A percentile compares a stretch with the other conserved stretches of the same genome.
These are phyloP conservation scores for Pinna nobilis DNA, from an alignment of 1,140 invertebrate species.

Conservation along the genomic window DNA sequence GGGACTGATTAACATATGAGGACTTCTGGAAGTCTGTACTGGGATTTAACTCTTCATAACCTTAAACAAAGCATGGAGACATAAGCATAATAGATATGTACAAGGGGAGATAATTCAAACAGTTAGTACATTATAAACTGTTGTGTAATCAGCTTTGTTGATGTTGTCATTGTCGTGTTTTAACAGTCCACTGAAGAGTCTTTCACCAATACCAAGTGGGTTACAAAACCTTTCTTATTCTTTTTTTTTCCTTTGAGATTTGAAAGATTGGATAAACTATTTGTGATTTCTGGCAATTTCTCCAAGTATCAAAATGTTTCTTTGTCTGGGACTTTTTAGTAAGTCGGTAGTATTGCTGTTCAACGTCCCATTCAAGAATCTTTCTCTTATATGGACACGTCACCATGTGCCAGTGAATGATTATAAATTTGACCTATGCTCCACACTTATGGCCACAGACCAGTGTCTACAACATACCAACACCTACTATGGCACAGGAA, in stretches of 20 bases:
- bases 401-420: too few relatives aligned
- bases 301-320: too few relatives aligned
- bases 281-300: too few relatives aligned
- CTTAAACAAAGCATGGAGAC: conserved; percentile 73
- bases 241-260: neutral
- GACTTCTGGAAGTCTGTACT: conserved; percentile 80
- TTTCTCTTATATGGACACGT: too few relatives aligned
- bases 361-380: too few relatives aligned
- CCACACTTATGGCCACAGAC: too few relatives aligned
- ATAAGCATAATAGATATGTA: neutral
- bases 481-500: too few relatives aligned
- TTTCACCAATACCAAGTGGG: neutral
- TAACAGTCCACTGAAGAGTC: neutral
- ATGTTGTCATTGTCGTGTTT: neutral
- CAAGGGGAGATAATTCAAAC: neutral
- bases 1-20: conserved; percentile 75
- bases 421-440: too few relatives aligned
- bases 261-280: too few relatives aligned
- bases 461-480: too few relatives aligned
- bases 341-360: too few relatives aligned
- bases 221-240: neutral
- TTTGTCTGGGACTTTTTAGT: too few relatives aligned
- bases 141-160: neutral
- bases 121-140: neutral
- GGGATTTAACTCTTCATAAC: conserved; percentile 81